phyloP scores from a whole-genome alignment of 2,888 invertebrate species.

The Tromatobia lineatoria region DNA sequence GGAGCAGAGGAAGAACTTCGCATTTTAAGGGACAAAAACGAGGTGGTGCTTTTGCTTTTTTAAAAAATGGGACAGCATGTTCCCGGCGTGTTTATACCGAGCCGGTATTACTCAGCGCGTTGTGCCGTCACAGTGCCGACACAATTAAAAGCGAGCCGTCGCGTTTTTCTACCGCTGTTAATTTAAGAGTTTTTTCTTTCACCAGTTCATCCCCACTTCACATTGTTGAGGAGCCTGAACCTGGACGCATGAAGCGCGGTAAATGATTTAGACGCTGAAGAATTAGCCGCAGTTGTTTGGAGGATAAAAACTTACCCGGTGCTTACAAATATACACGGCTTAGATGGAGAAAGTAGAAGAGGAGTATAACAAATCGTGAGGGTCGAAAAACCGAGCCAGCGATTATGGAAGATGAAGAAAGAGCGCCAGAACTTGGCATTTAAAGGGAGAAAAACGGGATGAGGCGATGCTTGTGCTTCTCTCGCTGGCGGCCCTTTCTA shows the following conservation, averaged over 20 bases:
- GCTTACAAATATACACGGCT: neutral
- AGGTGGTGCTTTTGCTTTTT: too few species aligned
- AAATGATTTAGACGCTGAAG: neutral
- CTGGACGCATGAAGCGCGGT: neutral
- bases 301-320: neutral
- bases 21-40: too few species aligned
- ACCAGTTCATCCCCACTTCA: too few species aligned
- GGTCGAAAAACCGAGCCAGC: neutral
- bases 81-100: too few species aligned
- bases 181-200: too few species aligned
- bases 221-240: too few species aligned
- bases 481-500: conserved; percentile 11
- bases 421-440: neutral
- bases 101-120: too few species aligned
- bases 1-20: too few species aligned
- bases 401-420: neutral
- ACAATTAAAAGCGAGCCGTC: too few species aligned
- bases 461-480: conserved; percentile 10
- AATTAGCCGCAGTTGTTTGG: neutral
- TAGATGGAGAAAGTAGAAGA: neutral
- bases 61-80: too few species aligned
- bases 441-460: conserved; percentile 20
- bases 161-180: too few species aligned
- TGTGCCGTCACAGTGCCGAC: too few species aligned
- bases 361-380: neutral